Base-by-base conservation (phyloP, 2,113 vertebrate genomes). In the Taurulus bubalis region DNA sequence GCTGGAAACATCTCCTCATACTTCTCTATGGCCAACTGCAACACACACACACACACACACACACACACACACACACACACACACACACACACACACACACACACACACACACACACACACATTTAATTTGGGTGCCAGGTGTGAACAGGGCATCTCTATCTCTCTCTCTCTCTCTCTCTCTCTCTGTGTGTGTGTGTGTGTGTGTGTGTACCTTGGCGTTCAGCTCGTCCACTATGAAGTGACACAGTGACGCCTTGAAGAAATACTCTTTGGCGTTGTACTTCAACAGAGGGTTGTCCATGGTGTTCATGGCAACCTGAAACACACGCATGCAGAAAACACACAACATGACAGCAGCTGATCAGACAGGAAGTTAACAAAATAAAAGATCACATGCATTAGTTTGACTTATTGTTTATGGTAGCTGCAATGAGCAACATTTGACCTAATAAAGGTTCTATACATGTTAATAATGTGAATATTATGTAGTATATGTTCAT, bases 181-280 rank as follows among this genome's bases (percentile, higher is more conserved):
- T 24, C 0, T 53, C 20, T 16, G 7, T 55, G 12, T 49, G 49
- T 9, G 49, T 34, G 45, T n/a, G 14, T 51, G 67, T 15, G 11
- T 69, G 20, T 28, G 47, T 8, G n/a, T 64, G 16, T 56, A 99
- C 98, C 96, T 99, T 99, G 0, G 98, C 98, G 1, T 99, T 99
- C 89, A 99, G 94, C 75, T 99, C 98, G 22, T 99, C 98, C 75
- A 99, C 98, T 0, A 99, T 99, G 92, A 99, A 99, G 92, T 99
- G 98, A 85, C 98, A 99, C 67, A 99, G 95, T 0, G 98, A 97
- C 0, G 98, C 98, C 91, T 99, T 99, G 93, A 99, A 99, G 95
- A 99, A 99, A 90, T 99, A 99, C 77, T 99, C 98, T 87, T 99
- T 99, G 2, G 98, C 98, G 2, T 98, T 99, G 80, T 99, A 99